Evolutionary conservation across 2,888 invertebrate species (phyloP).

Genomic region (Trissoscelio sp.): DNA sequence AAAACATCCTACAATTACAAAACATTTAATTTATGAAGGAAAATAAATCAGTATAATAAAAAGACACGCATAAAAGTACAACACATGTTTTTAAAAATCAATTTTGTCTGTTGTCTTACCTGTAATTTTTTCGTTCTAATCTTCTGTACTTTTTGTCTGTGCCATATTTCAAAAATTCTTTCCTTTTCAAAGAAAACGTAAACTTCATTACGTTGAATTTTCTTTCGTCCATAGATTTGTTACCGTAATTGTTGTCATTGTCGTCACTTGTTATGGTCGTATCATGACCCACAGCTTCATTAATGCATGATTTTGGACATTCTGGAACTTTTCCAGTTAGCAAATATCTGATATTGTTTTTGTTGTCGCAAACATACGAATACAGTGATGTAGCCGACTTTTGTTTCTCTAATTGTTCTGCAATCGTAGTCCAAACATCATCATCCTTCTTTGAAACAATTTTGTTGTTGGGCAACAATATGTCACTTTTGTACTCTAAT

Average conservation of each 20-base stretch:
- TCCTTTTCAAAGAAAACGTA: not conserved
- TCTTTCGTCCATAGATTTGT: not conserved
- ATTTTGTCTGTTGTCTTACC: not conserved
- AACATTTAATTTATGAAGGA: too few species aligned
- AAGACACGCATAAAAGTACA: too few species aligned
- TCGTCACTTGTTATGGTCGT: not conserved
- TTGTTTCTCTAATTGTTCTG: too few species aligned
- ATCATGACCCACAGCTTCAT: not conserved
- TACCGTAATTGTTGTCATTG: not conserved
- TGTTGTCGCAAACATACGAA: constrained; percentile 7
- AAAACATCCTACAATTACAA: too few species aligned
- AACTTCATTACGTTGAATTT: constrained; percentile 1
- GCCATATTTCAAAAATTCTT: not conserved
- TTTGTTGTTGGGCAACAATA: not conserved
- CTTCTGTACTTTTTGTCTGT: not conserved
- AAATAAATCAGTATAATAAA: too few species aligned
- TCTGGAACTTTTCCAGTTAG: not conserved
- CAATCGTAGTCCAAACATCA: too few species aligned
- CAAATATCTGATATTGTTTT: not conserved
- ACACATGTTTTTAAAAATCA: not conserved
- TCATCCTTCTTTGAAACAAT: too few species aligned
- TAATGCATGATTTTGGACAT: not conserved
- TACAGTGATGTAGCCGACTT: not conserved
- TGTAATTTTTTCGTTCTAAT: not conserved
- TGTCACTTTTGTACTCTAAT: not conserved